A percentile compares a stretch with the other conserved stretches of the same genome.
phyloP scores from a whole-genome alignment of 2,113 vertebrate genomes.

The Garra rufa region DNA sequence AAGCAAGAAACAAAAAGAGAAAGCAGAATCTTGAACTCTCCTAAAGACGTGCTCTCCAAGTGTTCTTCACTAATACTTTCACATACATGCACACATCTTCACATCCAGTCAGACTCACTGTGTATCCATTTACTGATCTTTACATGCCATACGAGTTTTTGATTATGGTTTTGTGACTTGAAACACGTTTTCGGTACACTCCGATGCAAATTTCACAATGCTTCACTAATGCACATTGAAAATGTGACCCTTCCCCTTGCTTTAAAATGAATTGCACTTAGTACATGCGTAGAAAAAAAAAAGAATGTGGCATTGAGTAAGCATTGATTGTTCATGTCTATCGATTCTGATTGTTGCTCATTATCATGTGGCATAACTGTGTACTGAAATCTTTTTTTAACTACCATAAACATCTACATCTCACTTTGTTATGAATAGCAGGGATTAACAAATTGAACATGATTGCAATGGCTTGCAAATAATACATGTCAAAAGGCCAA shows the following conservation, averaged over 20 bases:
- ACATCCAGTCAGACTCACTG: slow-evolving; percentile 31
- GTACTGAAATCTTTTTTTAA: slow-evolving; percentile 17
- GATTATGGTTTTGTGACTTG: slow-evolving; percentile 46
- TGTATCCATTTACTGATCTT: slow-evolving; percentile 52
- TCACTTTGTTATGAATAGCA: slow-evolving; percentile 38
- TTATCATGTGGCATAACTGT: slow-evolving; percentile 58
- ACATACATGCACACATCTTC: slow-evolving; percentile 10
- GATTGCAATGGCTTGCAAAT: neutral
- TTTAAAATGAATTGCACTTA: slow-evolving; percentile 57
- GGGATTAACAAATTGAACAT: slow-evolving; percentile 3
- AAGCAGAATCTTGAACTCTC: slow-evolving; percentile 85
- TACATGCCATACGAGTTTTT: neutral
- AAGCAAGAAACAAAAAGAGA: slow-evolving; percentile 95
- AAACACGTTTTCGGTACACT: slow-evolving; percentile 36
- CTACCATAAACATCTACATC: neutral
- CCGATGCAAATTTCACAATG: slow-evolving; percentile 17
- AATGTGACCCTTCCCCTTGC: slow-evolving; percentile 21
- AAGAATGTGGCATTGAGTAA: slow-evolving; percentile 65
- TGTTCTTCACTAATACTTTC: slow-evolving; percentile 19
- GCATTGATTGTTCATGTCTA: slow-evolving; percentile 61
- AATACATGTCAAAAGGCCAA: slow-evolving; percentile 38
- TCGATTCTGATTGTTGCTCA: slow-evolving; percentile 60
- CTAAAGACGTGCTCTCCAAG: slow-evolving; percentile 30
- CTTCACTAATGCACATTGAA: slow-evolving; percentile 16
- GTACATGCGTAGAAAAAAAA: slow-evolving; percentile 65